Base-by-base conservation (phyloP, 1,140 invertebrate species). In the Diabrotica virgifera region DNA sequence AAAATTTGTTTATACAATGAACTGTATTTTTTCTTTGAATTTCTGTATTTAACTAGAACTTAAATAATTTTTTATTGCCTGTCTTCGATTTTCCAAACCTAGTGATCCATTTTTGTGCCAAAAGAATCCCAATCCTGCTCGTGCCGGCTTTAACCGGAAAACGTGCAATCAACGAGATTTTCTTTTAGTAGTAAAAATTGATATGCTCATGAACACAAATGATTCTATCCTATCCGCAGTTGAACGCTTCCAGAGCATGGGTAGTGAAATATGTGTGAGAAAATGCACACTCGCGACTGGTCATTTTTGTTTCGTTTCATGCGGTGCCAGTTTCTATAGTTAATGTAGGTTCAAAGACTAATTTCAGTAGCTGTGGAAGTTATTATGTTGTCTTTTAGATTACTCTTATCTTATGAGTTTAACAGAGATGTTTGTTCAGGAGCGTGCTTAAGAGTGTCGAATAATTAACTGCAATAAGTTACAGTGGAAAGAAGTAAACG, bases 301-400 rank as follows among this genome's bases (percentile, higher is more conserved):
- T 46, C 40, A 46, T 46, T 46, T 46, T 46, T 46, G 40, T 46
- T 46, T n/a, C 40, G 40, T 46, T 46, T 46, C 40, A 46, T 46
- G 40, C 40, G n/a, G 40, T 46, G 40, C 40, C 40, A 46, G 40
- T 46, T 46, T 46, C 40, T 46, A 8, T 46, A 46, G 8, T 46
- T 46, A 46, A 46, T 46, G 40, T 46, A 46, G 40, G n/a, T 46
- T 10, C 40, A 46, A n/a, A 46, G 40, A 46, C 40, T 46, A 46
- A 46, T 46, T 46, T 46, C 40, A 46, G 40, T 46, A 46, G 40
- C 5, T 10, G n/a, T 5, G 40, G n/a, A 46, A 46, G 40, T 46
- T 46, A 46, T 46, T 46, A 46, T 46, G 40, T 46, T 46, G 40
- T 46, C 40, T 46, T 46, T n/a, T 46, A 46, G 40, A 46, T 46